A percentile compares a stretch with the other conserved stretches of the same genome.
These are phyloP conservation scores for Emydura subglobosa DNA, from an alignment of 2,113 vertebrate species.

Conservation along the genomic window DNA sequence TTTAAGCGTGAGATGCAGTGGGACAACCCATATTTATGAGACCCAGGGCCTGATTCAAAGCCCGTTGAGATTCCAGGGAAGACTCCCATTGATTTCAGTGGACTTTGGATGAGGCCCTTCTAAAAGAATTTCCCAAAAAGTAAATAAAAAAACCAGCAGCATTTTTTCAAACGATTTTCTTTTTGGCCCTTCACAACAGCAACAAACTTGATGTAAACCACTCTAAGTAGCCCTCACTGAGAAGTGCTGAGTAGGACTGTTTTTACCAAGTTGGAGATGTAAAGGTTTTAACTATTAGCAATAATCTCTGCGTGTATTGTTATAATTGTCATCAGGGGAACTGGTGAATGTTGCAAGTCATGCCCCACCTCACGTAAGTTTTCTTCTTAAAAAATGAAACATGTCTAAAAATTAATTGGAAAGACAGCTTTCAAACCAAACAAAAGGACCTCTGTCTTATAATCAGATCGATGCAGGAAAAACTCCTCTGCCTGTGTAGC, in stretches of 20 bases:
- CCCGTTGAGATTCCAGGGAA: not conserved
- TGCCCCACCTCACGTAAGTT: not conserved
- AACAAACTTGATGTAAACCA: not conserved
- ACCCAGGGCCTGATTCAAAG: not conserved
- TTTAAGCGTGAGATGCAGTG: slow-evolving; percentile 29
- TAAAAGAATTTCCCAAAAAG: not conserved
- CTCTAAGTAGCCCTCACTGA: not conserved
- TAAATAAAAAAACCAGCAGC: not conserved
- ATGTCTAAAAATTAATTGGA: not conserved
- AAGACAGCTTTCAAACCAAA: not conserved
- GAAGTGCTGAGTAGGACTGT: not conserved
- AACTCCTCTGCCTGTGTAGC: not conserved
- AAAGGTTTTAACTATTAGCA: not conserved
- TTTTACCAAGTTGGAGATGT: not conserved
- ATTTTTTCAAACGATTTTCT: not conserved
- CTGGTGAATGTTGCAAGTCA: not conserved
- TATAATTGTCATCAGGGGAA: not conserved
- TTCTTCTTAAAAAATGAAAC: not conserved
- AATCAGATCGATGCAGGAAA: slow-evolving; percentile 7
- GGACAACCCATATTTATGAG: not conserved
- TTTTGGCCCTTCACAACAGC: not conserved
- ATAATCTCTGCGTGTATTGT: not conserved
- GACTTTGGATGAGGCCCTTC: not conserved
- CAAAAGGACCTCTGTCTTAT: not conserved
- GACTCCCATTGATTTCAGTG: not conserved